Evolutionary conservation across 2,797 vertebrate species (phyloP), one percentile per base, ranked within the genome.

Genomic region (Syndactyla subalaris): DNA sequence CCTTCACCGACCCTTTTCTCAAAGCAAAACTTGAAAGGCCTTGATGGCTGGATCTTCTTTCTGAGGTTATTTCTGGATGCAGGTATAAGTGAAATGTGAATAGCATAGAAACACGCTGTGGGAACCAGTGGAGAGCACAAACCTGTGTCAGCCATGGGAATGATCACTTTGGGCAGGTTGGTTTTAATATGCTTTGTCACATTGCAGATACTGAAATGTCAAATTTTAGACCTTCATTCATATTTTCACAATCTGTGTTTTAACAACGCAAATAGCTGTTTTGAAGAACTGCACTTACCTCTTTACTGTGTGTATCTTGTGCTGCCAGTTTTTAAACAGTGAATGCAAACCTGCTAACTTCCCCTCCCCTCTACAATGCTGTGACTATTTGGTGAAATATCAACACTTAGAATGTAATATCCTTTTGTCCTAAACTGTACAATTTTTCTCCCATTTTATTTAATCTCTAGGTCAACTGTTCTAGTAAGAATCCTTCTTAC

Each of bases 271-370:
- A 48, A 34, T 11, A 46, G 7, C 5, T n/a, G 10, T 5, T 48
- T 71, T 46, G 22, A 29, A 59, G 32, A 59, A 57, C 38, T 19
- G 7, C 14, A 4, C 0, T 0, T 18, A 8, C 6, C 1, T 58
- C 29, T 61, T 49, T 63, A 41, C 41, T 73, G 3, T 45, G 10
- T 30, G 8, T 41, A 23, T n/a, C 24, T 41, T n/a, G 9, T 49
- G 15, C 65, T 80, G 30, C 23, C 9, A 10, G 7, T 68, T 85
- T 89, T 71, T 32, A 30, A 88, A 39, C 8, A 6, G 6, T 38
- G n/a, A 63, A 18, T 17, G 4, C 15, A 46, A 46, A 55, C 7
- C 22, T 76, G 7, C 27, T 76, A 63, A 4, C 14, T 73, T 66
- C 55, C 20, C 3, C 19, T 41, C 10, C 51, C 18, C 67, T 24